These are phyloP conservation scores for Lasioglossum zephyrum DNA, from an alignment of 2,888 invertebrate genomes.

Conservation along the genomic window DNA sequence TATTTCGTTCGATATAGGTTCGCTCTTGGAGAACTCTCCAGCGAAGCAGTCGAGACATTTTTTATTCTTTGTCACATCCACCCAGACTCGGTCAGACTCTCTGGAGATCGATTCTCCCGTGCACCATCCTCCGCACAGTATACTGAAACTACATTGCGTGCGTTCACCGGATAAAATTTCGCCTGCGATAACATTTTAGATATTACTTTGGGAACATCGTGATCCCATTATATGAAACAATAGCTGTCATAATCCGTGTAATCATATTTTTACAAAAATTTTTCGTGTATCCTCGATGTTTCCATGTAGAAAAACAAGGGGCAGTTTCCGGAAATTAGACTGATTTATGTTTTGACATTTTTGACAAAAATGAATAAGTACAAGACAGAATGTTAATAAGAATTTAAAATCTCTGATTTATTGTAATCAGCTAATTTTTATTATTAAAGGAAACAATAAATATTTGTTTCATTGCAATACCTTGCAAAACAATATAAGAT, in stretches of 20 bases:
- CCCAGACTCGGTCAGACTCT: slow-evolving; percentile 35
- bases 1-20: slow-evolving; percentile 1
- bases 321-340: not conserved
- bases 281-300: not conserved
- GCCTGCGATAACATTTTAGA: not conserved
- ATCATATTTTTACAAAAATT: not conserved
- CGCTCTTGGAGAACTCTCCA: slow-evolving; percentile 37
- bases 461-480: not conserved
- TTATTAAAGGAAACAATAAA: not conserved
- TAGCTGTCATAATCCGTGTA: not conserved
- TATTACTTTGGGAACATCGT: not conserved
- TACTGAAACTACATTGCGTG: slow-evolving; percentile 23
- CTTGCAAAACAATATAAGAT: not conserved
- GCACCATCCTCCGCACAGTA: slow-evolving; percentile 23
- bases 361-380: not conserved
- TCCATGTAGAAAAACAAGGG: not conserved
- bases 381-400: not conserved
- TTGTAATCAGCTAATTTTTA: not conserved
- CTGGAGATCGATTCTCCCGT: slow-evolving; percentile 59
- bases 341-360: not conserved
- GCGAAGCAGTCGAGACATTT: slow-evolving; percentile 38
- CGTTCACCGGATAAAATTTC: slow-evolving; percentile 31
- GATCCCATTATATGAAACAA: not conserved
- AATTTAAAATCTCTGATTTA: not conserved
- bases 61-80: slow-evolving; percentile 30